These are phyloP conservation scores for Tupaia chinensis DNA, from an alignment of 2,113 vertebrate genomes.

Conservation along the genomic window DNA sequence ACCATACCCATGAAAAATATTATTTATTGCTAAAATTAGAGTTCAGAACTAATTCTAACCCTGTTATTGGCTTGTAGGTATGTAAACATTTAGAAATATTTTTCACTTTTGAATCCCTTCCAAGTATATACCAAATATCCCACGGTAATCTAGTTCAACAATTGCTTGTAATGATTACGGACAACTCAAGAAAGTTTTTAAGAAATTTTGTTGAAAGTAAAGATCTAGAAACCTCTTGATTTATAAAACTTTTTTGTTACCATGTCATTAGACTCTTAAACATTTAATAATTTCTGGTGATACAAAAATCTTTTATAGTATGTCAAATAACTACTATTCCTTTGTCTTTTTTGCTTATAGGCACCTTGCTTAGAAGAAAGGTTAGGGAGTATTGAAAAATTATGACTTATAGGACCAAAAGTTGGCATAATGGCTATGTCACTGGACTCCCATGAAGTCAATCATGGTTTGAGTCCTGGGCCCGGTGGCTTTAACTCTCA, in stretches of 20 bases:
- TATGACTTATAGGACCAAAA: background rate
- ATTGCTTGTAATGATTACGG: background rate
- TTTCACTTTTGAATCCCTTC: constrained; percentile 22
- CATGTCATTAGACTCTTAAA: background rate
- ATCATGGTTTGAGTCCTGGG: no score
- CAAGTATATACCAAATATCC: background rate
- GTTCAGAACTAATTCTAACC: constrained; percentile 3
- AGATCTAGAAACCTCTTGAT: constrained; percentile 10
- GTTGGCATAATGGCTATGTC: no score
- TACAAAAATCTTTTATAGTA: background rate
- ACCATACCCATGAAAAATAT: background rate
- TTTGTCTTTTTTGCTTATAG: constrained; percentile 1
- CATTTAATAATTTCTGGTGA: constrained; percentile 30
- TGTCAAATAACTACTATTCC: background rate
- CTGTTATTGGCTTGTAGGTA: background rate
- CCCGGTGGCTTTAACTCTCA: no score
- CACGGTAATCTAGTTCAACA: background rate
- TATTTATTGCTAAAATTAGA: constrained; percentile 12
- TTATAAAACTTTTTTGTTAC: background rate
- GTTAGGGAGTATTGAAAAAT: background rate
- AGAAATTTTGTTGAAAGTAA: constrained; percentile 34
- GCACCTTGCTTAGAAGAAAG: background rate
- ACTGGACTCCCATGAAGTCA: no score
- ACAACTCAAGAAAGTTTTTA: background rate
- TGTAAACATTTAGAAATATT: background rate